A percentile compares a stretch with the other conserved stretches of the same genome.
Evolutionary conservation across 2,113 vertebrate genomes (phyloP).

Genomic region (Tyto alba): DNA sequence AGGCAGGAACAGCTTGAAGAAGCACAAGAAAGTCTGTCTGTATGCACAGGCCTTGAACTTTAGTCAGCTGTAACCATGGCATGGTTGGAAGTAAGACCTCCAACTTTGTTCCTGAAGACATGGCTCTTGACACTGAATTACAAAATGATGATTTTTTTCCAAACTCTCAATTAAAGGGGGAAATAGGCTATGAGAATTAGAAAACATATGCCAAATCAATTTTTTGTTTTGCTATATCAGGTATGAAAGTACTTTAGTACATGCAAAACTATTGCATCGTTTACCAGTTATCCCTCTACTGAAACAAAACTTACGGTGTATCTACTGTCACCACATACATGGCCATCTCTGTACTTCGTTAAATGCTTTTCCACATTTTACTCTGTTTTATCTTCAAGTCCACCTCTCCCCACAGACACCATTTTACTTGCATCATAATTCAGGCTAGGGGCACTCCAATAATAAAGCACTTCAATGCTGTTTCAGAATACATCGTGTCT

Average conservation of each 20-base stretch:
- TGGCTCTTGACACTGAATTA: background rate
- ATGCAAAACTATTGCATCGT: background rate
- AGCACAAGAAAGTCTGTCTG: background rate
- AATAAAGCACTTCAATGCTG: background rate
- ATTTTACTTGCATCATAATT: background rate
- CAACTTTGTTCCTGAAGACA: background rate
- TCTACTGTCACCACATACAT: background rate
- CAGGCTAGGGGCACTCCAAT: background rate
- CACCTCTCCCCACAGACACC: background rate
- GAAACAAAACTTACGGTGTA: background rate
- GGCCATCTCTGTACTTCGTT: background rate
- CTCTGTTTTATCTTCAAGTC: background rate
- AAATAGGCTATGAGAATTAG: background rate
- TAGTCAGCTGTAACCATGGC: background rate
- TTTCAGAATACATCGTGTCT: accelerated
- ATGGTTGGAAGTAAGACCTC: background rate
- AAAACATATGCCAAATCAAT: background rate
- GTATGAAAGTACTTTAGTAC: background rate
- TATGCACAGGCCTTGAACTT: background rate
- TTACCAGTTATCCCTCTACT: background rate
- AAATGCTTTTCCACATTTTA: background rate
- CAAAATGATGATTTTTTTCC: background rate
- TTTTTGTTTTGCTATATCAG: background rate
- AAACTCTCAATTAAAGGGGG: background rate
- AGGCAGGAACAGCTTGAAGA: background rate